A percentile compares a stretch with the other conserved stretches of the same genome.
phyloP scores from a whole-genome alignment of 2,888 invertebrate genomes.

The Raillietiella orientalis region DNA sequence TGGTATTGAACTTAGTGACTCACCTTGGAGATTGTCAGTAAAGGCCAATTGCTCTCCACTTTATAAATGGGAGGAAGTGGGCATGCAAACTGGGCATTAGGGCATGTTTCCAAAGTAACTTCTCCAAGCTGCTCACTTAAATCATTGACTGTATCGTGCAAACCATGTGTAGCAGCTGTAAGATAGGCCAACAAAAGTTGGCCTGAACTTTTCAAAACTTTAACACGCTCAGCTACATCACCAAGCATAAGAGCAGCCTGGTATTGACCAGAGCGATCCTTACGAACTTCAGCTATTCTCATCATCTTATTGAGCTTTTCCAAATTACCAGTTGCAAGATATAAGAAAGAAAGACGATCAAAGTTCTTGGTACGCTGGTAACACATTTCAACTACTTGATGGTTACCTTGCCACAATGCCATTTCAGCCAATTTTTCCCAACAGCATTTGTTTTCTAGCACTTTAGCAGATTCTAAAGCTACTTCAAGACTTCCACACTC shows the following conservation, averaged over 20 bases:
- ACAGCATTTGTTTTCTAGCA: slow-evolving; percentile 66
- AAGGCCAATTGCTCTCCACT: slow-evolving; percentile 90
- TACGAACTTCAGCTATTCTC: slow-evolving; percentile 93
- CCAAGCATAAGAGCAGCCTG: slow-evolving; percentile 75
- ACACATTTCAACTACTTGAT: slow-evolving; percentile 90
- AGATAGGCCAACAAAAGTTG: slow-evolving; percentile 41
- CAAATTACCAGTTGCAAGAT: slow-evolving; percentile 87
- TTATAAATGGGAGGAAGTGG: slow-evolving; percentile 67
- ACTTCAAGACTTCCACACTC: slow-evolving; percentile 97
- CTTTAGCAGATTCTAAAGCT: slow-evolving; percentile 79
- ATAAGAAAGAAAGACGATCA: slow-evolving; percentile 87
- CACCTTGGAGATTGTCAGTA: slow-evolving; percentile 57
- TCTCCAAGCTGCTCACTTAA: slow-evolving; percentile 26
- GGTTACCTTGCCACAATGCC: slow-evolving; percentile 72
- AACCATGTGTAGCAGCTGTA: slow-evolving; percentile 71
- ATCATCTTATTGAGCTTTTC: slow-evolving; percentile 96
- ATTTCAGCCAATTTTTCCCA: slow-evolving; percentile 89
- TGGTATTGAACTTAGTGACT: slow-evolving; percentile 11
- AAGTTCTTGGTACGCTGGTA: slow-evolving; percentile 98
- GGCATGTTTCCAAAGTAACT: slow-evolving; percentile 28
- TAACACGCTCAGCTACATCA: slow-evolving; percentile 60
- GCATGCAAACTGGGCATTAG: slow-evolving; percentile 36
- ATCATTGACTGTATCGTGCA: slow-evolving; percentile 39
- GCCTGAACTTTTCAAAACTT: slow-evolving; percentile 27
- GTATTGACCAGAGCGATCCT: slow-evolving; percentile 50